Percentiles rank a stretch among this genome's conserved stretches.
Evolutionary conservation across 2,888 invertebrate species (phyloP).

Genomic region (Tryphoninae sp.): DNA sequence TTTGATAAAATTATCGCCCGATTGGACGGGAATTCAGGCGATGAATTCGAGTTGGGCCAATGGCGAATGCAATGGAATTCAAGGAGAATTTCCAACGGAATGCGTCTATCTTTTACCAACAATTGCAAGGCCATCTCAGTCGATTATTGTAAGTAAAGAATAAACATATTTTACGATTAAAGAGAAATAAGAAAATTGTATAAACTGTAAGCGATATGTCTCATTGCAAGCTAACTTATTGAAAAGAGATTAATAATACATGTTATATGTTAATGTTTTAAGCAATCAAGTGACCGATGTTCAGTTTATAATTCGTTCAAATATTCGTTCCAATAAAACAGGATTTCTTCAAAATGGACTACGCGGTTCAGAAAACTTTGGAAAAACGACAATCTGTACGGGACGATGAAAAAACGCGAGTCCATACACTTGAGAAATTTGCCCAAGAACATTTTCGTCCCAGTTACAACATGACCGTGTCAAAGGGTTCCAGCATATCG

Average conservation of each 20-base stretch:
- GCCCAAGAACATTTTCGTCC: slow-evolving; percentile 91
- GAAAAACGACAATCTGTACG: slow-evolving; percentile 57
- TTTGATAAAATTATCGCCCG: slow-evolving; percentile 90
- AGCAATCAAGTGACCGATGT: neutral
- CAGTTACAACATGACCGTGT: slow-evolving; percentile 82
- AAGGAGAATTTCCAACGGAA: slow-evolving; percentile 94
- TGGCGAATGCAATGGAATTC: slow-evolving; percentile 87
- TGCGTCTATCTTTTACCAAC: slow-evolving; percentile 94
- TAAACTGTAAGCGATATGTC: no score
- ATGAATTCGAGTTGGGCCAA: slow-evolving; percentile 88
- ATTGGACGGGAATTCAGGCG: slow-evolving; percentile 88
- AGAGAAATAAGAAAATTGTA: neutral
- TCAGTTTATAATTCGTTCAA: neutral
- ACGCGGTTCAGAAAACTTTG: slow-evolving; percentile 53
- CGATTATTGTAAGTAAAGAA: slow-evolving; percentile 64
- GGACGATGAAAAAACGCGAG: slow-evolving; percentile 85
- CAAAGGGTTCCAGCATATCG: slow-evolving; percentile 85
- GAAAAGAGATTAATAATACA: no score
- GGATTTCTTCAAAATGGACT: slow-evolving; percentile 80
- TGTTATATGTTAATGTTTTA: no score
- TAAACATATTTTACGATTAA: neutral
- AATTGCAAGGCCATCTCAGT: slow-evolving; percentile 87
- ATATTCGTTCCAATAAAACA: slow-evolving; percentile 62
- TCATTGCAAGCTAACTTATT: no score
- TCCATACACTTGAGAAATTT: slow-evolving; percentile 92